Evolutionary conservation across 2,113 vertebrate genomes (phyloP), one percentile per base, ranked within the genome.

Genomic region (Myiozetetes cayanensis): DNA sequence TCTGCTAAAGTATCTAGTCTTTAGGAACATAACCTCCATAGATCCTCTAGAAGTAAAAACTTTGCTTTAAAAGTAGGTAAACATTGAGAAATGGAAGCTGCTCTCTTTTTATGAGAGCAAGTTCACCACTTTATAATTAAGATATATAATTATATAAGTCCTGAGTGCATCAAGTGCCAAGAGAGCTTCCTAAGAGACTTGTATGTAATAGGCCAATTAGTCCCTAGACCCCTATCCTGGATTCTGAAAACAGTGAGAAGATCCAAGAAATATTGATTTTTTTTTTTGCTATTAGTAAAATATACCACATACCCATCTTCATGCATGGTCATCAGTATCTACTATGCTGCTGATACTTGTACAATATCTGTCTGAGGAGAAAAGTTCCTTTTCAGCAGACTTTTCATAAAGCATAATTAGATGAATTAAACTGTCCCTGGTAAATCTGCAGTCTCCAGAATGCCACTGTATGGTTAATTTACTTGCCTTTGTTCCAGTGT

Each of bases 221-320:
- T 96, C 74, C 77, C 93, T 89, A 62, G 63, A 79, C 37, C n/a
- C 76, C 82, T 95, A 75, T 39, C 62, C 77, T 61, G 65, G 72
- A 95, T 81, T 91, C 87, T 90, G 44, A 90, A 90, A 89, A 84
- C 50, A 71, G 59, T 52, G 41, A 90, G 72, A 95, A 79, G 90
- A 95, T 85, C 77, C 61, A 89, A 74, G 46, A 85, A 96, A 94
- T 76, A 97, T 74, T 58, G 14, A 44, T 44, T 19, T 44, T 44
- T 44, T 44, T 87, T 92, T 68, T 83, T 90, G 76, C 47, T 78
- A 86, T 76, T 94, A 93, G 59, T 84, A 96, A 96, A 85, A 90
- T 33, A 90, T 37, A 76, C 31, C 70, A 86, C 27, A 94, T 82
- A 94, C 33, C 94, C 68, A 93, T 93, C 70, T 68, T 86, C 86